phyloP scores from a whole-genome alignment of 2,113 vertebrate genomes.

The Mus pahari region DNA sequence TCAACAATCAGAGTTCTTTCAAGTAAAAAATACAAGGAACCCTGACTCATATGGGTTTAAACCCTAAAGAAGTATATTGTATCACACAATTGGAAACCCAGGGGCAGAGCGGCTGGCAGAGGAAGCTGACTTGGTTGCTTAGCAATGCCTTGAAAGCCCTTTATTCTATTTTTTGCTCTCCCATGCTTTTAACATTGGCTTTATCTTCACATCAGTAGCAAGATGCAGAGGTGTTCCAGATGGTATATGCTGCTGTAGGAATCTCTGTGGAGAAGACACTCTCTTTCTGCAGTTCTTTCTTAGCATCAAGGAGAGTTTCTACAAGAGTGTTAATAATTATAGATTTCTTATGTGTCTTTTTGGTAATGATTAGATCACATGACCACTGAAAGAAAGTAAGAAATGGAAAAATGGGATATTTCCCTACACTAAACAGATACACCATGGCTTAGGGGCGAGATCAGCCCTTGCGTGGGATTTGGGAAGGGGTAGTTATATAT shows the following conservation, averaged over 20 bases:
- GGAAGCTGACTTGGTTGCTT: not conserved
- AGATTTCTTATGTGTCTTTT: slow-evolving; percentile 15
- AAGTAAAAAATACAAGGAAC: slow-evolving; percentile 21
- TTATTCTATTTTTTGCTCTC: not conserved
- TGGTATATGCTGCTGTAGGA: not conserved
- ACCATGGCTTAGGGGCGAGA: not conserved
- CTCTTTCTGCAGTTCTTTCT: not conserved
- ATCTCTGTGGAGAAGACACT: not conserved
- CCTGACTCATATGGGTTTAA: slow-evolving; percentile 47
- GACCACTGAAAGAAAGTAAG: not conserved
- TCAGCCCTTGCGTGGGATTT: not conserved
- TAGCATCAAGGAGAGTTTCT: not conserved
- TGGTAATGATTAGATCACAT: not conserved
- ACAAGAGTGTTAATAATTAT: not conserved
- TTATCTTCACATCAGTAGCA: not conserved
- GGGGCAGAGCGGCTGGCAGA: not conserved
- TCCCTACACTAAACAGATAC: not conserved
- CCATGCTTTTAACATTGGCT: not conserved
- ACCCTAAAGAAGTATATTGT: slow-evolving; percentile 24
- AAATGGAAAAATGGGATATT: slow-evolving; percentile 31
- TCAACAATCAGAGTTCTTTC: slow-evolving; percentile 40
- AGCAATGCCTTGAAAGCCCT: not conserved
- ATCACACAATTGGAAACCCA: not conserved
- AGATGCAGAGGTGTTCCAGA: not conserved
- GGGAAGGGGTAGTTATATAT: not conserved